Evolutionary conservation across 2,113 vertebrate species (phyloP), one percentile per base, ranked within the genome.

Genomic region (Centrocercus urophasianus): DNA sequence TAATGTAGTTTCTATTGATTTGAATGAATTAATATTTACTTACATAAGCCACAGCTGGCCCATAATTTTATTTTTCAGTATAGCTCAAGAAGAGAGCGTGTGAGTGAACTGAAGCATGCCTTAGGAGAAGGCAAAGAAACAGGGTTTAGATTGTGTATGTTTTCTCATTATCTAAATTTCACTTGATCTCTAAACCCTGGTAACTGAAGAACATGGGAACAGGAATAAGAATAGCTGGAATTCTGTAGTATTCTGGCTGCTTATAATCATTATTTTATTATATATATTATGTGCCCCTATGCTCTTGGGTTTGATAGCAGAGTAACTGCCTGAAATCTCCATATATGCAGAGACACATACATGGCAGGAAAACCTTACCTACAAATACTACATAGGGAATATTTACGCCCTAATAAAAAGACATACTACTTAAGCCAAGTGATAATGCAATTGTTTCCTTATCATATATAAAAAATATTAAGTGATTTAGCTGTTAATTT

Each of bases 391-490:
- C 10, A 1, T 24, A 61, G 47, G 21, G 47, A 82, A 24, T 50
- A 32, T 10, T 71, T 40, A 73, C 6, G 28, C 12, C 20, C 48
- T 43, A 8, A 1, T 83, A 54, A 86, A 72, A 91, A 13, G 30
- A 57, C 63, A 91, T 34, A 15, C 21, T 45, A 47, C 22, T 30
- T 74, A 77, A 89, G 48, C 34, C 40, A 88, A 79, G 7, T 11
- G 52, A 32, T 61, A 66, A 90, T 91, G 90, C 71, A 48, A 52
- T 83, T 77, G 36, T 81, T 25, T 59, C 69, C 69, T 86, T 85
- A 19, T 93, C 40, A 45, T 81, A 79, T 43, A 94, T 88, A 86
- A 42, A 25, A 21, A 86, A 83, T 61, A 80, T 38, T 77, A 92
- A 83, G 19, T 50, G 15, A 90, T 78, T 79, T 66, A 72, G 59